Percentiles rank a stretch among this genome's conserved stretches.
These are phyloP conservation scores for Daktulosphaira vitifoliae DNA, from an alignment of 1,140 invertebrate species.

Conservation along the genomic window DNA sequence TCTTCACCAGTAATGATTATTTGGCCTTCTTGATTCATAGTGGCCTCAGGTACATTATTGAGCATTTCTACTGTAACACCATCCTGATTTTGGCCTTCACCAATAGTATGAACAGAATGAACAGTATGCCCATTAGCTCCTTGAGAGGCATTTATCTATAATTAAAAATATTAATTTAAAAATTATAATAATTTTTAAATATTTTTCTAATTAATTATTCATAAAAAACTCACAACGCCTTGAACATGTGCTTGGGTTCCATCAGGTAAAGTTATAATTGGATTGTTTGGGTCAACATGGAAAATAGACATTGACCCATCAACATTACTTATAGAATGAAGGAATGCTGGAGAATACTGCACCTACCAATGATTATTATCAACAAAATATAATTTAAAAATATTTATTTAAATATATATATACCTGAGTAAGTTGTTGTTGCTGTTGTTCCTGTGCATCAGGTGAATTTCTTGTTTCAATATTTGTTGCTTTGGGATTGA, in stretches of 20 bases:
- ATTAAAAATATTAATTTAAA: not conserved
- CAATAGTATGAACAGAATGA: constrained; percentile 57
- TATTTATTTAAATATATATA: not conserved
- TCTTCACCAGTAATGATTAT: constrained; percentile 91
- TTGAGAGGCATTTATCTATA: constrained; percentile 65
- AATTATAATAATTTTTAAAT: not conserved
- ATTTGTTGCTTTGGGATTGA: constrained; percentile 19
- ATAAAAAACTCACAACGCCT: constrained; percentile 60
- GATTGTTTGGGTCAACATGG: constrained; percentile 89
- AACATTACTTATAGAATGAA: constrained; percentile 92
- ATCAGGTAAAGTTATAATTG: constrained; percentile 89
- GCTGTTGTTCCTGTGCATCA: constrained; percentile 30
- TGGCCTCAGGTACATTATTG: constrained; percentile 76
- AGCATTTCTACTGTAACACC: constrained; percentile 71
- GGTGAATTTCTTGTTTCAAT: constrained; percentile 12
- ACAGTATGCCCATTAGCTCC: constrained; percentile 58
- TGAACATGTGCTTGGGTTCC: constrained; percentile 91
- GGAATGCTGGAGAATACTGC: constrained; percentile 80
- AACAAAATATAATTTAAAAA: constrained; percentile 3
- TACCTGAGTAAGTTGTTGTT: constrained; percentile 1
- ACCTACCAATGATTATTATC: constrained; percentile 44
- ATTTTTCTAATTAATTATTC: not conserved
- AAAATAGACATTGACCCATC: constrained; percentile 94
- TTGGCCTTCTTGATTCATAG: constrained; percentile 82
- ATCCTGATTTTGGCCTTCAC: constrained; percentile 53